Percentiles rank a stretch among this genome's conserved stretches.
Evolutionary conservation across 2,888 invertebrate species (phyloP).

Genomic region (Plagodis dolabraria): DNA sequence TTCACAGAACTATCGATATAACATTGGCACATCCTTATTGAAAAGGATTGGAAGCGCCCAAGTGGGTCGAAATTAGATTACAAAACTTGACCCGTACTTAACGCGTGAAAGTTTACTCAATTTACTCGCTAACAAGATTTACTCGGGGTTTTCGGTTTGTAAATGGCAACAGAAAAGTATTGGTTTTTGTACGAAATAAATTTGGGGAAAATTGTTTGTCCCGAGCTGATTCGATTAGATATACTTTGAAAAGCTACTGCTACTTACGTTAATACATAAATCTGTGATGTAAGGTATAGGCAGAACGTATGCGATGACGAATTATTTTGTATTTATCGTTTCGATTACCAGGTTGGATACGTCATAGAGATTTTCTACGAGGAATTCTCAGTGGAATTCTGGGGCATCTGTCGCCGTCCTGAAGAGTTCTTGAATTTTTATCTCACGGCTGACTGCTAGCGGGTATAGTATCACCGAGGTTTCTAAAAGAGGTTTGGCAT

Average conservation of each 20-base stretch:
- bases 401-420: no score
- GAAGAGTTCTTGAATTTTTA: no score
- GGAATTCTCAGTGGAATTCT: no score
- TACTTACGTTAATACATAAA: not conserved
- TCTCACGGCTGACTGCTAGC: no score
- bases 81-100: slow-evolving; percentile 37
- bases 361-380: no score
- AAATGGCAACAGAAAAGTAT: slow-evolving; percentile 18
- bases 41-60: slow-evolving; percentile 16
- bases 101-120: slow-evolving; percentile 33
- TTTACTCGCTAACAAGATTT: slow-evolving; percentile 35
- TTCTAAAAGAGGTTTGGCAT: no score
- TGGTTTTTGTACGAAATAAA: slow-evolving; percentile 16
- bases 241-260: slow-evolving; percentile 6
- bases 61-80: slow-evolving; percentile 34
- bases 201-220: slow-evolving; percentile 13
- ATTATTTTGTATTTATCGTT: no score
- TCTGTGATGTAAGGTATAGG: no score
- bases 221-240: slow-evolving; percentile 8
- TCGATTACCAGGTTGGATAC: no score
- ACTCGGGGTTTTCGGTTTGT: slow-evolving; percentile 16
- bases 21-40: not conserved
- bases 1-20: not conserved
- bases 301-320: no score
- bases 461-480: no score